phyloP scores from a whole-genome alignment of 2,888 invertebrate genomes.

The Trichogramma dendrolimi region DNA sequence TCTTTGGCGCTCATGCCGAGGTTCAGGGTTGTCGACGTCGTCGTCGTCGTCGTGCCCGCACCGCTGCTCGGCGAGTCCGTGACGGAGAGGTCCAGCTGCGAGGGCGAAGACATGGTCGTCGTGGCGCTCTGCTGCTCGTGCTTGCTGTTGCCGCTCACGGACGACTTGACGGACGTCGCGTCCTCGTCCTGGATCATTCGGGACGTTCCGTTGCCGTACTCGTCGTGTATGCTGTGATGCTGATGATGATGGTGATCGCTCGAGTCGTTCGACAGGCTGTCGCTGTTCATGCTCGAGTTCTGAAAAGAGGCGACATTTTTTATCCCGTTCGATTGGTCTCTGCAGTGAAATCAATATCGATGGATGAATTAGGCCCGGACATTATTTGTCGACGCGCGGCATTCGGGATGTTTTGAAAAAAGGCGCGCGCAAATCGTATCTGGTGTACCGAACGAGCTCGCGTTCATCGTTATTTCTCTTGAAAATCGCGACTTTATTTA shows the following conservation, averaged over 20 bases:
- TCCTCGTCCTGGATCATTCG: conserved; percentile 7
- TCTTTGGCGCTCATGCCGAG: conserved; percentile 90
- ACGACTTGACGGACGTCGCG: conserved; percentile 17
- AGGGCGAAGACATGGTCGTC: conserved; percentile 10
- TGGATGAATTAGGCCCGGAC: too few relatives aligned
- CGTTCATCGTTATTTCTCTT: too few relatives aligned
- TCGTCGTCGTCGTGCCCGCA: conserved; percentile 32
- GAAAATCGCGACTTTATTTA: too few relatives aligned
- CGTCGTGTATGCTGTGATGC: conserved; percentile 3
- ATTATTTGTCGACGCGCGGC: too few relatives aligned
- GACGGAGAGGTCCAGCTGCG: background rate
- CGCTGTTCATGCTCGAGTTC: conserved; percentile 8
- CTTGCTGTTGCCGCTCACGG: conserved; percentile 10
- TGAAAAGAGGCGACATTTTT: conserved; percentile 5
- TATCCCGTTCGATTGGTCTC: too few relatives aligned
- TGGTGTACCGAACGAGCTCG: too few relatives aligned
- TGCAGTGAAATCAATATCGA: too few relatives aligned
- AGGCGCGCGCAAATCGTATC: too few relatives aligned
- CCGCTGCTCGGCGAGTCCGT: background rate
- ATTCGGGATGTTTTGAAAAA: too few relatives aligned
- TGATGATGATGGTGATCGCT: background rate
- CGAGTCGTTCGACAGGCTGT: conserved; percentile 24
- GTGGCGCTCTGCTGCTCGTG: conserved; percentile 28
- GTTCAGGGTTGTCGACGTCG: conserved; percentile 56
- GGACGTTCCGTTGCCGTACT: conserved; percentile 17